Evolutionary conservation across 2,888 invertebrate species (phyloP), one percentile per base, ranked within the genome.

Genomic region (Iselma pallidipennis): DNA sequence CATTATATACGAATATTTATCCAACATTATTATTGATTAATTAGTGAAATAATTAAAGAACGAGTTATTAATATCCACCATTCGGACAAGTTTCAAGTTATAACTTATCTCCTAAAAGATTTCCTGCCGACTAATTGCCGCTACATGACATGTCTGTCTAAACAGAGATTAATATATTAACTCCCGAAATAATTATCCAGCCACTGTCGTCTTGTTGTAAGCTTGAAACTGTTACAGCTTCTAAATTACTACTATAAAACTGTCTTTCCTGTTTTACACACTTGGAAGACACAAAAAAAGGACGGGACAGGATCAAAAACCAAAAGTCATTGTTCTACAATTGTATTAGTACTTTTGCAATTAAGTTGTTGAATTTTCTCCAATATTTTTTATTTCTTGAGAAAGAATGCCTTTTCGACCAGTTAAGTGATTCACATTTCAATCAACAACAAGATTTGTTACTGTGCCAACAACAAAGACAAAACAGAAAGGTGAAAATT

Each of bases 141-240:
- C 74, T 75, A 79, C 78, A 78, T 72, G 79, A 79, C 79, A 76
- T 76, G 72, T 66, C 77, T 78, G 79, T 79, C 79, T 77, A 79
- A 79, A 79, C 77, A 79, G 71, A 73, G 76, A 74, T 74, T 76
- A 76, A 77, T 79, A 77, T 74, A 74, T 76, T 71, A 72, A 69
- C 65, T 61, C 69, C 68, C 66, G 67, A 74, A 74, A 74, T 75
- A 75, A 74, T 74, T 71, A 66, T 63, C 57, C 52, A 55, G 48
- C 48, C 16, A 55, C 28, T 31, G 29, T 28, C 29, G 28, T 12
- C 51, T 51, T 55, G 55, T 33, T 25, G 49, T 63, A 48, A 19
- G 16, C 12, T 21, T 45, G 45, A 16, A 50, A 54, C 21, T 42
- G 50, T 54, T 42, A 50, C 50, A 45, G 61, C 55, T 31, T 61